Conservation (phyloP, 1,140 invertebrate genomes). For the Saccostrea echinata region DNA sequence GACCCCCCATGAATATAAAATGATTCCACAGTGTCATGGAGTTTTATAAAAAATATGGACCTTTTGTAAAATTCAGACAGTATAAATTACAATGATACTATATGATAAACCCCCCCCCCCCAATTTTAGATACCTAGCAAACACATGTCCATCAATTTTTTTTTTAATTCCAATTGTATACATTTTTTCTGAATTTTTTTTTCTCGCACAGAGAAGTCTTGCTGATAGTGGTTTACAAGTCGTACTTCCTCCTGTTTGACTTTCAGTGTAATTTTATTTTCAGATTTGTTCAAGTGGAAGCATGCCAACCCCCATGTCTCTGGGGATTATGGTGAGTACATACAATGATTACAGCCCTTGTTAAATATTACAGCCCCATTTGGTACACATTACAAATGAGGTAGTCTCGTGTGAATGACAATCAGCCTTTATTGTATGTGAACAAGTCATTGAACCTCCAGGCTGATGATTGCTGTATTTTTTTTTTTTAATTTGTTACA, state of each 20-base stretch:
- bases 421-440: neutral
- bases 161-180: too few relatives aligned
- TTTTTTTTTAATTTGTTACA: neutral
- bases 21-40: too few relatives aligned
- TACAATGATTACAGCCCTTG: neutral
- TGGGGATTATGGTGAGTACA: slow-evolving; percentile 37
- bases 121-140: too few relatives aligned
- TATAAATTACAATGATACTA: too few relatives aligned
- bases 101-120: too few relatives aligned
- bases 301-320: slow-evolving; percentile 46
- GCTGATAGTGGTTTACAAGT: neutral
- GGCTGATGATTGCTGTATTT: neutral
- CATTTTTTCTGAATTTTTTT: neutral
- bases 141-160: too few relatives aligned
- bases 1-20: too few relatives aligned
- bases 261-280: neutral
- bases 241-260: neutral
- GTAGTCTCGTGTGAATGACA: too few relatives aligned
- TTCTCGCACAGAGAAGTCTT: neutral
- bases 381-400: neutral
- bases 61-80: too few relatives aligned
- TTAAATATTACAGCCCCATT: neutral
- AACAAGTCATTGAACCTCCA: neutral
- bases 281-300: slow-evolving; percentile 53
- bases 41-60: too few relatives aligned